A percentile compares a stretch with the other conserved stretches of the same genome.
Conservation (phyloP, 2,888 invertebrate species). For the Tenthredo mesomela region DNA sequence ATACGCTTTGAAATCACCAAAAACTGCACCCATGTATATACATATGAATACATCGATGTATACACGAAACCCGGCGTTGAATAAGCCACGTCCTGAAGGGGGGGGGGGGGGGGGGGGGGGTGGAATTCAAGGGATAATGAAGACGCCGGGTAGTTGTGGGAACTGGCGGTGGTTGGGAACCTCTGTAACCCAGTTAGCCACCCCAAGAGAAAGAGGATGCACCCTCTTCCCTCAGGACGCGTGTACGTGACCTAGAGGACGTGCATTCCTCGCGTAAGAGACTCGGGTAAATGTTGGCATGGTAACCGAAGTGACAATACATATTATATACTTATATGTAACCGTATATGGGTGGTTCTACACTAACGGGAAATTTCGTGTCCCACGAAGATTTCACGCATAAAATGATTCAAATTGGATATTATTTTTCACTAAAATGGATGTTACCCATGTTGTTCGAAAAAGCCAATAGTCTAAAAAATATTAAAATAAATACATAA, state of each 20-base stretch:
- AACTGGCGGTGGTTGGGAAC: constrained; percentile 66
- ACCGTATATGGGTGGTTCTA: too few relatives aligned
- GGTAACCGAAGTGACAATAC: constrained; percentile 62
- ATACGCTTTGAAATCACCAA: neutral
- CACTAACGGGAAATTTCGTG: too few relatives aligned
- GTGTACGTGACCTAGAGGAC: constrained; percentile 70
- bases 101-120: neutral
- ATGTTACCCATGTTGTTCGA: too few relatives aligned
- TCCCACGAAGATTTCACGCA: too few relatives aligned
- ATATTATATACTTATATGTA: neutral
- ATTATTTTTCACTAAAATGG: too few relatives aligned
- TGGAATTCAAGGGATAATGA: constrained; percentile 25
- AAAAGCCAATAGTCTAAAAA: too few relatives aligned
- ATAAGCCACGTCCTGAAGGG: constrained; percentile 35
- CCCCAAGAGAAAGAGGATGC: constrained; percentile 67
- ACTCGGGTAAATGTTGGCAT: constrained; percentile 70
- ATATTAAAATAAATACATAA: too few relatives aligned
- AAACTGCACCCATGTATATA: neutral
- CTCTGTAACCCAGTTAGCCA: constrained; percentile 71
- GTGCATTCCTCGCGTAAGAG: constrained; percentile 62
- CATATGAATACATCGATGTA: neutral
- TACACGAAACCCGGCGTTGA: constrained; percentile 23
- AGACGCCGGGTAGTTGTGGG: constrained; percentile 12
- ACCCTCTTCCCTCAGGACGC: constrained; percentile 69
- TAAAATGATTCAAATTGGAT: too few relatives aligned